A percentile compares a stretch with the other conserved stretches of the same genome.
phyloP scores from a whole-genome alignment of 2,113 vertebrate genomes.

The Eretmochelys imbricata region DNA sequence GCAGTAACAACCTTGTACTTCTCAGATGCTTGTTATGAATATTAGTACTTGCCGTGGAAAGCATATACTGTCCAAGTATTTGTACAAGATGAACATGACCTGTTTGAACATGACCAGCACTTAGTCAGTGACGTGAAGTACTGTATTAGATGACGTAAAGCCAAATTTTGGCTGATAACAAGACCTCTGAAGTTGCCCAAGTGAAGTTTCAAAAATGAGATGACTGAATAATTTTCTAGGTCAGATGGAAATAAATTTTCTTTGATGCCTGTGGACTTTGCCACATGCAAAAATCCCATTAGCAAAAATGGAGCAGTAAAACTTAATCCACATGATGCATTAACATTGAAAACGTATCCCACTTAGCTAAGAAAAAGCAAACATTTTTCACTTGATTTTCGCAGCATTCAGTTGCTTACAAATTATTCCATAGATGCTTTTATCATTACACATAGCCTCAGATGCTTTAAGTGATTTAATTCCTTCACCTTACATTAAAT shows the following conservation, averaged over 20 bases:
- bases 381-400: conserved; percentile 16
- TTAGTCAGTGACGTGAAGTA: background rate
- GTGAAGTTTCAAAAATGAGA: background rate
- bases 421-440: conserved; percentile 15
- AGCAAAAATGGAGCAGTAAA: background rate
- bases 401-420: conserved; percentile 16
- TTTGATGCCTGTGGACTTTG: background rate
- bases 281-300: background rate
- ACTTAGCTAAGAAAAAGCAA: conserved; percentile 29
- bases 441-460: background rate
- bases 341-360: background rate
- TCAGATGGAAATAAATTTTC: background rate
- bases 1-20: background rate
- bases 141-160: background rate
- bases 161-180: background rate
- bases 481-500: conserved; percentile 19
- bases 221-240: background rate
- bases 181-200: background rate
- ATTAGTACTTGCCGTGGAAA: background rate
- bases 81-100: background rate
- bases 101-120: background rate
- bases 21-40: accelerated
- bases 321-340: background rate
- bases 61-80: background rate
- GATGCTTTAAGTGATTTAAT: background rate